Percentiles rank a stretch among this genome's conserved stretches.
Conservation (phyloP, 2,888 invertebrate species). For the Nemoura dubitans region DNA sequence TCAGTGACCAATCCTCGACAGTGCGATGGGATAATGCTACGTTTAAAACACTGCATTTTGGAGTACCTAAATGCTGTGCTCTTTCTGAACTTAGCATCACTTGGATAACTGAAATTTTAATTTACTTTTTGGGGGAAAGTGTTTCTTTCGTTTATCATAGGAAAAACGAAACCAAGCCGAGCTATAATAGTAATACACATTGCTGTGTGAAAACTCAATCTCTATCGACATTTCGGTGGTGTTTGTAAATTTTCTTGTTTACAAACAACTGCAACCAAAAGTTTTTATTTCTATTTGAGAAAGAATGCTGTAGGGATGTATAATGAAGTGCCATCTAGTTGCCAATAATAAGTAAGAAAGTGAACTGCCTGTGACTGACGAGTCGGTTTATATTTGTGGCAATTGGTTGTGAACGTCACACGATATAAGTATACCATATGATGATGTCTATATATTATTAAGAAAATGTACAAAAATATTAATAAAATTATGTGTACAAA, state of each 20-base stretch:
- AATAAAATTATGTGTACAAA: neutral
- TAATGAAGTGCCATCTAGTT: slow-evolving; percentile 26
- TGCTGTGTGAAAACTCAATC: neutral
- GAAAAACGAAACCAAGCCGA: too few relatives aligned
- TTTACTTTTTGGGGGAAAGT: too few relatives aligned
- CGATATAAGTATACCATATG: neutral
- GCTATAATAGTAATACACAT: neutral
- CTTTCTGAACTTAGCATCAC: too few relatives aligned
- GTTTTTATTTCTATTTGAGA: neutral
- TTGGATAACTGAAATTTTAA: too few relatives aligned
- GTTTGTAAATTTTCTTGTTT: neutral
- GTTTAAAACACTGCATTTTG: too few relatives aligned
- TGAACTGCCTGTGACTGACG: neutral
- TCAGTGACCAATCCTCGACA: too few relatives aligned
- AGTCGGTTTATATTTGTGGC: neutral
- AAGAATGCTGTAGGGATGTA: neutral
- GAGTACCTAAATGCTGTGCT: too few relatives aligned
- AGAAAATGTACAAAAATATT: slow-evolving; percentile 2
- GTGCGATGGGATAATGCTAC: too few relatives aligned
- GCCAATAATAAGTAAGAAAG: slow-evolving; percentile 24
- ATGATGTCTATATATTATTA: neutral
- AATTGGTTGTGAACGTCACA: neutral
- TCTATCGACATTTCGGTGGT: neutral
- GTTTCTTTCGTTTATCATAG: too few relatives aligned
- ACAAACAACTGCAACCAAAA: neutral